Evolutionary conservation across 2,888 invertebrate species (phyloP).

Genomic region (Marasmarcha lunaedactyla): DNA sequence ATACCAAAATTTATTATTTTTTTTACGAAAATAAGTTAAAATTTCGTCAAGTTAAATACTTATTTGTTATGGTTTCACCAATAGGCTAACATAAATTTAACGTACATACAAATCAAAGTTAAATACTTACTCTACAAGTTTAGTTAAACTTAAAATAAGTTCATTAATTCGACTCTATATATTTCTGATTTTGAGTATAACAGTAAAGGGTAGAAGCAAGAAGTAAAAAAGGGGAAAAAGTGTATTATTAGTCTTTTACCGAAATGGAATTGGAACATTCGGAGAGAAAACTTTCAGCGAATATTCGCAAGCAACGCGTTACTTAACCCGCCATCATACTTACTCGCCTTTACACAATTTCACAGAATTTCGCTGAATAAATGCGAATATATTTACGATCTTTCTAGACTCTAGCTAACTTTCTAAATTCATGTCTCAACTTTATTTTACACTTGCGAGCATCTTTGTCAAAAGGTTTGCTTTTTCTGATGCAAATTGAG

Average conservation of each 20-base stretch:
- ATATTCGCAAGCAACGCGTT: constrained; percentile 53
- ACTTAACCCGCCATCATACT: constrained; percentile 63
- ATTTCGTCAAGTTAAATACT: too few relatives aligned
- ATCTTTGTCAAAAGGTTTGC: constrained; percentile 8
- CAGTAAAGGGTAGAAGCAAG: constrained; percentile 69
- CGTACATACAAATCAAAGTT: too few relatives aligned
- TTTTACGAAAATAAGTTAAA: too few relatives aligned
- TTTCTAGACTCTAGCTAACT: too few relatives aligned
- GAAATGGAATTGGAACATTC: constrained; percentile 70
- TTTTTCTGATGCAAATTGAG: too few relatives aligned
- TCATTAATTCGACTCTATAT: constrained; percentile 32
- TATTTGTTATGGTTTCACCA: too few relatives aligned
- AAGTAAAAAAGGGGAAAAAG: constrained; percentile 68
- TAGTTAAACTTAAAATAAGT: too few relatives aligned
- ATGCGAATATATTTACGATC: constrained; percentile 1
- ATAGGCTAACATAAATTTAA: too few relatives aligned
- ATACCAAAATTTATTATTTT: too few relatives aligned
- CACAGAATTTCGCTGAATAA: constrained; percentile 20
- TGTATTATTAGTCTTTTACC: constrained; percentile 70
- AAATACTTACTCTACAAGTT: too few relatives aligned
- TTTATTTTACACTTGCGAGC: constrained; percentile 15
- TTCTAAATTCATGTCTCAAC: constrained; percentile 1
- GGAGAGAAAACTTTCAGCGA: constrained; percentile 61
- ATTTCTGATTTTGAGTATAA: constrained; percentile 46
- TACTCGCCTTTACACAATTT: constrained; percentile 50